Conservation (phyloP, 2,888 invertebrate genomes). For the Adela reaumurella region DNA sequence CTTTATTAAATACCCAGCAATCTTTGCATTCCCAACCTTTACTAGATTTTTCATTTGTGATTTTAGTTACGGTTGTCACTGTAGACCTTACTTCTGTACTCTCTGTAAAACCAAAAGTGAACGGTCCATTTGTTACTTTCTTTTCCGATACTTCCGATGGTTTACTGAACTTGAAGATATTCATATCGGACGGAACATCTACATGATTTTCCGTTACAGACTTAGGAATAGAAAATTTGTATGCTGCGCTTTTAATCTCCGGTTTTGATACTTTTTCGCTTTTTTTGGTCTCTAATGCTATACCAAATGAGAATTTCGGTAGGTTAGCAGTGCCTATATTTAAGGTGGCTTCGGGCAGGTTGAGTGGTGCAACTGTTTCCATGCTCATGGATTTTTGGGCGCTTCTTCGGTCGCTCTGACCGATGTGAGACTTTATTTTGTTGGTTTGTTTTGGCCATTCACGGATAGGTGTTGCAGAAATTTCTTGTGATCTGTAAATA, state of each 20-base stretch:
- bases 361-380: not conserved
- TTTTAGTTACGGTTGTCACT: too few relatives aligned
- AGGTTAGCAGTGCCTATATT: not conserved
- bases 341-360: not conserved
- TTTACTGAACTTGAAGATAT: not conserved
- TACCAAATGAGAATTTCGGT: not conserved
- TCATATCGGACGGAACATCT: not conserved
- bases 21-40: not conserved
- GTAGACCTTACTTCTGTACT: too few relatives aligned
- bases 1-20: not conserved
- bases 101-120: not conserved
- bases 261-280: not conserved
- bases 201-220: not conserved
- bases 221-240: not conserved
- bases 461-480: not conserved
- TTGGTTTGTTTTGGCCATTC: not conserved
- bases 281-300: not conserved
- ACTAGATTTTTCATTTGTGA: too few relatives aligned
- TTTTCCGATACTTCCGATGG: not conserved
- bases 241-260: not conserved
- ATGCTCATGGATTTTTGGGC: too few relatives aligned
- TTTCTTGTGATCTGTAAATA: not conserved
- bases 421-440: not conserved
- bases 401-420: too few relatives aligned
- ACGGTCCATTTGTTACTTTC: not conserved